Conservation (phyloP, 2,888 invertebrate genomes). For the Oscheius sp. region DNA sequence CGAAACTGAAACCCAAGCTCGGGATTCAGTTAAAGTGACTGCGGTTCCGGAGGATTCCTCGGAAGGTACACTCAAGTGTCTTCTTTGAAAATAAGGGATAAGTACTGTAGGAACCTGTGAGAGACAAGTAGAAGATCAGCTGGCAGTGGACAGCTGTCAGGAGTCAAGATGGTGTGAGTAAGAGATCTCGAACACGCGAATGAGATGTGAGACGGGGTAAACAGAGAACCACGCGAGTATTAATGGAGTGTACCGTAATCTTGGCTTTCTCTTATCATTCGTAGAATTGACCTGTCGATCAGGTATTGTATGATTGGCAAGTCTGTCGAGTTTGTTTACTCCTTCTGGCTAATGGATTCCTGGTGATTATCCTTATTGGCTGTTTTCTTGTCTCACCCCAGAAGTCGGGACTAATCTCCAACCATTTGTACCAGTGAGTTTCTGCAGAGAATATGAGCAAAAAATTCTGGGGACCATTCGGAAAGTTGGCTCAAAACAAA, state of each 20-base stretch:
- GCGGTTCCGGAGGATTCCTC: conserved; percentile 16
- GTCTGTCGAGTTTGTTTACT: not conserved
- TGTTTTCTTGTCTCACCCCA: too few relatives aligned
- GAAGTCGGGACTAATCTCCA: too few relatives aligned
- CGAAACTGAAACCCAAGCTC: conserved; percentile 35
- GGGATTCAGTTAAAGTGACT: conserved; percentile 5
- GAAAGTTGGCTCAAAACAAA: too few relatives aligned
- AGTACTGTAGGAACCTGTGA: not conserved
- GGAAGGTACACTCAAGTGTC: not conserved
- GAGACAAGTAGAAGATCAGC: not conserved
- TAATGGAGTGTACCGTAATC: conserved; percentile 13
- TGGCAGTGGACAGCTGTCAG: conserved; percentile 24
- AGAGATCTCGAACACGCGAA: conserved; percentile 22
- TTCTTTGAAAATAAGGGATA: too few relatives aligned
- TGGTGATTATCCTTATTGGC: too few relatives aligned
- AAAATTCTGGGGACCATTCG: too few relatives aligned
- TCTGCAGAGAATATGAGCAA: too few relatives aligned
- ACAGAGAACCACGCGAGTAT: conserved; percentile 34
- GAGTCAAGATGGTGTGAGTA: conserved; percentile 20
- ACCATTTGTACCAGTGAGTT: too few relatives aligned
- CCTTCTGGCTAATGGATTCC: not conserved
- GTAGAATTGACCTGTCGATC: not conserved
- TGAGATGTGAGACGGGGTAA: conserved; percentile 12
- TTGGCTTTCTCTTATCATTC: not conserved
- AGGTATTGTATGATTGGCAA: not conserved